Percentiles rank a stretch among this genome's conserved stretches.
Evolutionary conservation across 2,888 invertebrate species (phyloP).

Genomic region (Homarus gammarus): DNA sequence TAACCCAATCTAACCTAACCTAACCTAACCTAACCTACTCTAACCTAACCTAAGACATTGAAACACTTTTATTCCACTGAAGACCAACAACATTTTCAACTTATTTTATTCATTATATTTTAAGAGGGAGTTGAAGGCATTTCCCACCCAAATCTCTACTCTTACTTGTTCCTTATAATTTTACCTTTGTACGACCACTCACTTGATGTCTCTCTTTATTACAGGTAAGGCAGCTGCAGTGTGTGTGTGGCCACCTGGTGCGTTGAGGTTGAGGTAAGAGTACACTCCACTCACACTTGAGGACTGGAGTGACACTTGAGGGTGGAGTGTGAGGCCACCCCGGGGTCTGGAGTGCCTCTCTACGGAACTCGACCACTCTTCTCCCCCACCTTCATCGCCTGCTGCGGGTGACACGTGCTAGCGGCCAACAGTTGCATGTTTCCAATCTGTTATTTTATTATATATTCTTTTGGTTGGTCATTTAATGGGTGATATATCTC

Average conservation of each 20-base stretch:
- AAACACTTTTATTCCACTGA: too few relatives aligned
- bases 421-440: too few relatives aligned
- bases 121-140: too few relatives aligned
- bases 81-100: too few relatives aligned
- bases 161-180: too few relatives aligned
- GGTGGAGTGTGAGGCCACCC: neutral
- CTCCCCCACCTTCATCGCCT: neutral
- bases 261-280: neutral
- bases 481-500: too few relatives aligned
- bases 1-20: too few relatives aligned
- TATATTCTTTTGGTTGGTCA: too few relatives aligned
- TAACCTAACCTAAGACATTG: too few relatives aligned
- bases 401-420: neutral
- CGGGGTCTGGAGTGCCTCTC: neutral
- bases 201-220: neutral
- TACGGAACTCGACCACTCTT: neutral
- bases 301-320: slow-evolving; percentile 15
- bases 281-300: slow-evolving; percentile 13
- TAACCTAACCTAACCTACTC: too few relatives aligned
- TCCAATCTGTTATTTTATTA: too few relatives aligned
- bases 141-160: neutral
- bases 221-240: neutral
- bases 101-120: too few relatives aligned
- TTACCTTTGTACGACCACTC: neutral
- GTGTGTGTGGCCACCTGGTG: slow-evolving; percentile 3